Conservation (phyloP, 2,888 invertebrate species). For the Spilosoma lubricipeda region DNA sequence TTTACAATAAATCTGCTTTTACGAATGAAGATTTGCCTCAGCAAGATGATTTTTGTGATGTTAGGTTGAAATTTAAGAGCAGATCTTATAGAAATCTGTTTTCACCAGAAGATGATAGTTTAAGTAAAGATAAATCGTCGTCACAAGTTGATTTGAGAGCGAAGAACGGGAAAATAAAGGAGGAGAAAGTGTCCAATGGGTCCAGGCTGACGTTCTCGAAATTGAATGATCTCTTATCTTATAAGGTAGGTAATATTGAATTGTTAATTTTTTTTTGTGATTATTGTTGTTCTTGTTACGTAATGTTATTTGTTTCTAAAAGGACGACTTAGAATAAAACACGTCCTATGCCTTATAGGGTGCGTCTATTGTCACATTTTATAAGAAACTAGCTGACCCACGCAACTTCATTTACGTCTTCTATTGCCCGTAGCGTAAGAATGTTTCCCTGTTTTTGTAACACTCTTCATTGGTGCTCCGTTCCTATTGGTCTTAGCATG, state of each 20-base stretch:
- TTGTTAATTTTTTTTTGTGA: neutral
- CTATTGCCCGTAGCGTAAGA: no score
- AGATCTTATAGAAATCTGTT: constrained; percentile 75
- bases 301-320: no score
- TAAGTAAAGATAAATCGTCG: constrained; percentile 62
- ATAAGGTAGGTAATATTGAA: constrained; percentile 67
- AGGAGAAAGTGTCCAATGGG: constrained; percentile 72
- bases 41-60: constrained; percentile 58
- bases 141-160: constrained; percentile 65
- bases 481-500: no score
- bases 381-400: neutral
- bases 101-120: constrained; percentile 65
- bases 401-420: no score
- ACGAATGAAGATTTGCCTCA: constrained; percentile 59
- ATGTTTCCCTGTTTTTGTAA: no score
- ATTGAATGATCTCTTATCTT: constrained; percentile 81
- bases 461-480: no score
- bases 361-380: neutral
- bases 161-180: constrained; percentile 73
- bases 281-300: no score
- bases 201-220: constrained; percentile 74
- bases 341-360: no score
- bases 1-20: constrained; percentile 79
- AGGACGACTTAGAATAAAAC: no score
- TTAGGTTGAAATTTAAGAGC: constrained; percentile 64